A percentile compares a stretch with the other conserved stretches of the same genome.
Evolutionary conservation across 2,113 vertebrate species (phyloP).

Genomic region (Narcine bancroftii): DNA sequence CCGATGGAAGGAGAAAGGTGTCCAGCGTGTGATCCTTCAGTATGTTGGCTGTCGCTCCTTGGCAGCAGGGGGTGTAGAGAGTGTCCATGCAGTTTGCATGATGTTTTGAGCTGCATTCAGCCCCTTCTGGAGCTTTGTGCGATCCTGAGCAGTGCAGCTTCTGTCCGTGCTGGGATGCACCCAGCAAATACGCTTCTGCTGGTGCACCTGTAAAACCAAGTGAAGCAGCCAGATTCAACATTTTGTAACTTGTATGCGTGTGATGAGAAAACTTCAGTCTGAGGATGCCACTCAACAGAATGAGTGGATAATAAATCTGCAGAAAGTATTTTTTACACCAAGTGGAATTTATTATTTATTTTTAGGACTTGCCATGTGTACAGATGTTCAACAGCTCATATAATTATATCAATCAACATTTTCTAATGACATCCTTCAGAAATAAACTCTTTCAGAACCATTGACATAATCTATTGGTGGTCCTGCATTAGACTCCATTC

Average conservation of each 20-base stretch:
- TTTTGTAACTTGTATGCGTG: neutral
- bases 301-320: neutral
- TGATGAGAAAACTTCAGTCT: neutral
- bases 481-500: neutral
- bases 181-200: too few species aligned
- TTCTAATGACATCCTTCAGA: conserved; percentile 19
- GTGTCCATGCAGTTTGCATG: too few species aligned
- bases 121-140: too few species aligned
- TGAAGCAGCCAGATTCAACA: neutral
- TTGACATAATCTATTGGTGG: neutral
- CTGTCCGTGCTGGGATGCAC: too few species aligned
- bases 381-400: neutral
- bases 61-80: too few species aligned
- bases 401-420: conserved; percentile 32
- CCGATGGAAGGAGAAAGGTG: too few species aligned
- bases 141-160: too few species aligned
- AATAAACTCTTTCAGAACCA: conserved; percentile 6
- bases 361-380: conserved; percentile 13
- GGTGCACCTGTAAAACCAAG: neutral
- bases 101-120: too few species aligned
- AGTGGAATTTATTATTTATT: conserved; percentile 8
- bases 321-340: neutral
- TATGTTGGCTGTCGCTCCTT: too few species aligned
- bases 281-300: neutral
- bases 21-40: too few species aligned